These are phyloP conservation scores for Pomatorhinus ruficollis DNA, from an alignment of 2,113 vertebrate species.

Conservation along the genomic window DNA sequence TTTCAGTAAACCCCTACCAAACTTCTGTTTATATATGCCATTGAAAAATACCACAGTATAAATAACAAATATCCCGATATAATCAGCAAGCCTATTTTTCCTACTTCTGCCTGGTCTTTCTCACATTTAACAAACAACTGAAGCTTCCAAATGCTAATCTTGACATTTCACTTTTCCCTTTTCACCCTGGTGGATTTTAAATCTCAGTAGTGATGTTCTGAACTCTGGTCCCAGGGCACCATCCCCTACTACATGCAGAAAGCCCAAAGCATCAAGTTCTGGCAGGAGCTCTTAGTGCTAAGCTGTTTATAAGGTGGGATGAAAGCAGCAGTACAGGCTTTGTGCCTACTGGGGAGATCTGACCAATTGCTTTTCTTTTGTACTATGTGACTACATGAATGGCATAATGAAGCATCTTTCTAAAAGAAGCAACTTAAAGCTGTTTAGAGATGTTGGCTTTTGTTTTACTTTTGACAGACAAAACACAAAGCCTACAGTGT, in stretches of 20 bases:
- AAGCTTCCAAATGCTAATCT: not conserved
- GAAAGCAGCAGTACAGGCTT: not conserved
- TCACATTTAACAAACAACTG: not conserved
- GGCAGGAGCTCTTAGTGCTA: not conserved
- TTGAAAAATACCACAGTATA: not conserved
- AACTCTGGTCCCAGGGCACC: not conserved
- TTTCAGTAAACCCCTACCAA: not conserved
- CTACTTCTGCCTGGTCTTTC: not conserved
- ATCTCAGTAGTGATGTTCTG: not conserved
- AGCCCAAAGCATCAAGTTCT: not conserved
- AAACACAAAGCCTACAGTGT: not conserved
- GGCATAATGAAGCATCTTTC: not conserved
- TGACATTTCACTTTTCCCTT: not conserved
- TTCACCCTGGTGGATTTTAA: not conserved
- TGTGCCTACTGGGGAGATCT: not conserved
- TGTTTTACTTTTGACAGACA: not conserved
- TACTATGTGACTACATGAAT: not conserved
- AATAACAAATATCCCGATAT: not conserved
- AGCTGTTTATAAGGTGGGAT: not conserved
- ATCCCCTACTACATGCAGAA: not conserved
- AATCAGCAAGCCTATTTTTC: not conserved
- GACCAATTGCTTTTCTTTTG: not conserved
- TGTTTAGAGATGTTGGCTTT: not conserved
- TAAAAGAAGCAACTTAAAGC: not conserved
- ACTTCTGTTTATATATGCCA: not conserved